A percentile compares a stretch with the other conserved stretches of the same genome.
Conservation (phyloP, 2,888 invertebrate species). For the Torymus tubicola region DNA sequence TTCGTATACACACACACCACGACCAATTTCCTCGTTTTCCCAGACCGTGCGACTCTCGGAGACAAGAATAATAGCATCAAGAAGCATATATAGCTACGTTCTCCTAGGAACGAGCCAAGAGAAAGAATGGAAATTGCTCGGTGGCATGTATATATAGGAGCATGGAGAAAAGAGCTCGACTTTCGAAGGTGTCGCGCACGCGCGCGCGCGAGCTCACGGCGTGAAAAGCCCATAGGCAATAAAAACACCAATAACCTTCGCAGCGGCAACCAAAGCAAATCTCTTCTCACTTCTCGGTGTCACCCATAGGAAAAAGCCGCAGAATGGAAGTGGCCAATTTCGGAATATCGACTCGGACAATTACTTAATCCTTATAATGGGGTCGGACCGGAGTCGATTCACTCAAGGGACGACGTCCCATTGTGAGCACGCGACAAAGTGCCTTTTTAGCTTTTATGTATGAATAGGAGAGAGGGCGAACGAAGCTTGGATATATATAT, state of each 20-base stretch:
- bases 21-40: slow-evolving; percentile 22
- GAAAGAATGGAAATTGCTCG: slow-evolving; percentile 46
- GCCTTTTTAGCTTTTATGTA: slow-evolving; percentile 50
- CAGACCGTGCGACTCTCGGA: slow-evolving; percentile 32
- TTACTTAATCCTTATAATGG: slow-evolving; percentile 74
- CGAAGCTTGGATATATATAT: too few species aligned
- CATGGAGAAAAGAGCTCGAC: slow-evolving; percentile 42
- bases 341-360: slow-evolving; percentile 69
- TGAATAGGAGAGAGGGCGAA: background rate
- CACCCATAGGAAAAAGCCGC: slow-evolving; percentile 68
- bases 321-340: slow-evolving; percentile 68
- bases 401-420: slow-evolving; percentile 54
- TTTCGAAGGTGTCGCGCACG: slow-evolving; percentile 40
- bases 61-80: background rate
- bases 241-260: slow-evolving; percentile 73
- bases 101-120: slow-evolving; percentile 13
- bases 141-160: slow-evolving; percentile 35
- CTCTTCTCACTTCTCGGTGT: slow-evolving; percentile 31
- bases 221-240: slow-evolving; percentile 62
- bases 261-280: background rate
- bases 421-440: slow-evolving; percentile 65
- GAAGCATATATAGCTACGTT: background rate
- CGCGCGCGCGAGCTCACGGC: too few species aligned
- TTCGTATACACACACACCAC: too few species aligned
- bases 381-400: slow-evolving; percentile 66